These are phyloP conservation scores for Octodonta nipae DNA, from an alignment of 2,888 invertebrate species.

Conservation along the genomic window DNA sequence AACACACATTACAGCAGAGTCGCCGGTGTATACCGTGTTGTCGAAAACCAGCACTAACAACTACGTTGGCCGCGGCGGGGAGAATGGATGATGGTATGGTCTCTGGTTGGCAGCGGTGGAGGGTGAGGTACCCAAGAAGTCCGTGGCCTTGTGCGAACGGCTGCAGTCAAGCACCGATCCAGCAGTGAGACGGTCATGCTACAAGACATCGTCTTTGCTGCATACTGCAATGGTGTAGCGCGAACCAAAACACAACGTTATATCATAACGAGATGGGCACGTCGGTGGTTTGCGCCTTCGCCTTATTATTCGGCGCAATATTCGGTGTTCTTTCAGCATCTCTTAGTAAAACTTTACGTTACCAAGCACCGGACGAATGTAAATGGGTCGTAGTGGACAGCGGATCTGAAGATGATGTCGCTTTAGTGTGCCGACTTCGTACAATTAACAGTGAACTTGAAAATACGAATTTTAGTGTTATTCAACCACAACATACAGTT, in stretches of 20 bases:
- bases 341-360: slow-evolving; percentile 48
- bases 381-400: slow-evolving; percentile 61
- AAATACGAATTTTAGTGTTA: slow-evolving; percentile 70
- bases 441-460: slow-evolving; percentile 72
- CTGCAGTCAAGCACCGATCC: slow-evolving; percentile 42
- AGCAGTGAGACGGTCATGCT: slow-evolving; percentile 42
- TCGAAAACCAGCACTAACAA: slow-evolving; percentile 20
- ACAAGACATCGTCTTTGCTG: slow-evolving; percentile 18
- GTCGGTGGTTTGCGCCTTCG: slow-evolving; percentile 45
- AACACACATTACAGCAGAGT: slow-evolving; percentile 11
- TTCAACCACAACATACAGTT: slow-evolving; percentile 69
- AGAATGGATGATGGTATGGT: too few relatives aligned
- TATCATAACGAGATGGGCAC: slow-evolving; percentile 32
- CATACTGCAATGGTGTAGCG: slow-evolving; percentile 5
- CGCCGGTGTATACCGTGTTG: slow-evolving; percentile 6
- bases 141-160: slow-evolving; percentile 36
- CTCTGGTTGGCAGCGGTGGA: slow-evolving; percentile 10
- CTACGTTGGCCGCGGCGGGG: slow-evolving; percentile 14
- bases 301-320: slow-evolving; percentile 45
- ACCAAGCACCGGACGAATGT: slow-evolving; percentile 71
- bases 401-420: slow-evolving; percentile 48
- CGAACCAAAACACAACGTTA: slow-evolving; percentile 5
- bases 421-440: slow-evolving; percentile 57
- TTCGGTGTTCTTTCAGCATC: slow-evolving; percentile 48
- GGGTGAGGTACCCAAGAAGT: slow-evolving; percentile 28